Evolutionary conservation across 2,888 invertebrate species (phyloP).

Genomic region (Busseola fusca): DNA sequence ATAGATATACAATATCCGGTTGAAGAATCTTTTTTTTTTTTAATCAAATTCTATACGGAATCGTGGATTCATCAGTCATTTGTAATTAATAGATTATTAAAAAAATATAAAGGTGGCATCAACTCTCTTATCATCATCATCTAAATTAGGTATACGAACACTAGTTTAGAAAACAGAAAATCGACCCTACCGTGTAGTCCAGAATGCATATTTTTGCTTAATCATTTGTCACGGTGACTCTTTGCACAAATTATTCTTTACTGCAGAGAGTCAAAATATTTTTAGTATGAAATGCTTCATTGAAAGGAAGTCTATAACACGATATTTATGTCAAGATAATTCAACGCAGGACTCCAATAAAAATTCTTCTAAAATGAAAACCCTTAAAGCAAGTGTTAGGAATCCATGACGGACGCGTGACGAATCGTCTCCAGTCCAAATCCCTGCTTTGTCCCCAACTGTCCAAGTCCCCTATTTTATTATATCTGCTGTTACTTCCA

Average conservation of each 20-base stretch:
- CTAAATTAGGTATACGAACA: too few relatives aligned
- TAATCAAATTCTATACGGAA: not conserved
- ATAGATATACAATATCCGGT: too few relatives aligned
- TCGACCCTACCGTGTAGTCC: not conserved
- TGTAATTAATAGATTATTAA: too few relatives aligned
- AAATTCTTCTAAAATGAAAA: slow-evolving; percentile 15
- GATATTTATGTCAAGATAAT: slow-evolving; percentile 1
- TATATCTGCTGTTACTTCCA: slow-evolving; percentile 69
- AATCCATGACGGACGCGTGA: slow-evolving; percentile 67
- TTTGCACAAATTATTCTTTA: not conserved
- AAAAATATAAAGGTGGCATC: too few relatives aligned
- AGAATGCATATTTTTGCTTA: not conserved
- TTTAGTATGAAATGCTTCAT: not conserved
- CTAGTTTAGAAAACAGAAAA: not conserved
- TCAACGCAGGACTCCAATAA: not conserved
- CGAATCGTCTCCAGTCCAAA: slow-evolving; percentile 80
- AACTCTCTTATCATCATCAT: too few relatives aligned
- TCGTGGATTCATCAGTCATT: not conserved
- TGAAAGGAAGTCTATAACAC: not conserved
- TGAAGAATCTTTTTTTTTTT: not conserved
- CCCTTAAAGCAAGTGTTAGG: slow-evolving; percentile 37
- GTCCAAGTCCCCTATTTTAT: slow-evolving; percentile 67
- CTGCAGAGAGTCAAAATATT: not conserved
- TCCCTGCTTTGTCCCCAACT: slow-evolving; percentile 69
- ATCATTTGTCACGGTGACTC: too few relatives aligned